A percentile compares a stretch with the other conserved stretches of the same genome.
Evolutionary conservation across 2,888 invertebrate genomes (phyloP).

Genomic region (Steinernema carpocapsae): DNA sequence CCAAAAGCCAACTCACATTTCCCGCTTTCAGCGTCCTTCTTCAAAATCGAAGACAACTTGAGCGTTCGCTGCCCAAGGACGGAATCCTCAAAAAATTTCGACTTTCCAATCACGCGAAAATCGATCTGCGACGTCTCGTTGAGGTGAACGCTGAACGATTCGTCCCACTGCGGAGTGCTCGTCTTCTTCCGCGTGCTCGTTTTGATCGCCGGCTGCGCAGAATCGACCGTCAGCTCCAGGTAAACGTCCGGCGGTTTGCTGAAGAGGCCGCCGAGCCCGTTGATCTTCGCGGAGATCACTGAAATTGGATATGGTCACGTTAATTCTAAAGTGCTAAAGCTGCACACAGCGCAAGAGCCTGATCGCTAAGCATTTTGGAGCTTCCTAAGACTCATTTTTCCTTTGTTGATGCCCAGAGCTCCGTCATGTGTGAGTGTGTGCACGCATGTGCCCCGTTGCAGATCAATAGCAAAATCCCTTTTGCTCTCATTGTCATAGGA

Average conservation of each 20-base stretch:
- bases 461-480: neutral
- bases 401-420: too few species aligned
- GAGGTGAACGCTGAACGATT: conserved; percentile 55
- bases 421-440: too few species aligned
- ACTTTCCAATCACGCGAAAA: conserved; percentile 61
- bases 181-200: conserved; percentile 63
- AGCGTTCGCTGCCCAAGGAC: conserved; percentile 60
- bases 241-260: conserved; percentile 62
- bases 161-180: conserved; percentile 66
- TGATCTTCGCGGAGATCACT: conserved; percentile 62
- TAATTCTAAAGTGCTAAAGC: neutral
- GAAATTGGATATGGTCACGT: conserved; percentile 39
- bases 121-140: conserved; percentile 56
- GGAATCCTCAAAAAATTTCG: conserved; percentile 66
- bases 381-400: too few species aligned
- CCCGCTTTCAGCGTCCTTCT: conserved; percentile 61
- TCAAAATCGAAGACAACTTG: conserved; percentile 59
- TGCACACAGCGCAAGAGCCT: neutral
- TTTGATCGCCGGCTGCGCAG: conserved; percentile 45
- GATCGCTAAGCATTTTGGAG: too few species aligned
- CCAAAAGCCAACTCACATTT: conserved; percentile 54
- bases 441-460: too few species aligned
- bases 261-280: conserved; percentile 48
- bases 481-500: too few species aligned
- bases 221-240: conserved; percentile 63